Conservation (phyloP, 1,140 invertebrate genomes). For the Scylla paramamosain region DNA sequence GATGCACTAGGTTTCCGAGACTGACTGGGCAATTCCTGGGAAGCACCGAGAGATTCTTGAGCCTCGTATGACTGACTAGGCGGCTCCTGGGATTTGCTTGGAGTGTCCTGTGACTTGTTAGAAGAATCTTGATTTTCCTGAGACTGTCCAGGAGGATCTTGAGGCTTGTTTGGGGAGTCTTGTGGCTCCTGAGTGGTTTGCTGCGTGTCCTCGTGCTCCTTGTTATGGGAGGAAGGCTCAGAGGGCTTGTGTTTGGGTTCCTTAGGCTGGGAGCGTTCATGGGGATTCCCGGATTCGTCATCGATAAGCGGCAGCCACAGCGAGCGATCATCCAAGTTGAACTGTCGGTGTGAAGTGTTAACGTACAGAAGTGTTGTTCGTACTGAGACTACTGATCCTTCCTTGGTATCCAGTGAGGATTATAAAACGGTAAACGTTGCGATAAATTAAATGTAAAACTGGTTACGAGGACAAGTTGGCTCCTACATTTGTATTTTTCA, state of each 20-base stretch:
- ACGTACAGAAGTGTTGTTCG: too few relatives aligned
- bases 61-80: background rate
- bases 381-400: too few relatives aligned
- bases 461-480: too few relatives aligned
- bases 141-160: background rate
- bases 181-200: background rate
- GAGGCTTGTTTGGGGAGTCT: background rate
- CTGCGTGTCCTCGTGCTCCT: background rate
- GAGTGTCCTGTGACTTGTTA: background rate
- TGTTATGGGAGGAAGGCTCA: background rate
- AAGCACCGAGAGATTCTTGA: background rate
- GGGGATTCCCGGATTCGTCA: background rate
- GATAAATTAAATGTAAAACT: too few relatives aligned
- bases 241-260: background rate
- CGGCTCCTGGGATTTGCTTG: background rate
- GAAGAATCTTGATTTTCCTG: background rate
- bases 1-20: background rate
- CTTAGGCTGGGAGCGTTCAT: background rate
- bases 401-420: too few relatives aligned
- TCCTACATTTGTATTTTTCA: too few relatives aligned
- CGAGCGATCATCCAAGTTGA: constrained; percentile 9
- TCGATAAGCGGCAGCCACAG: constrained; percentile 47
- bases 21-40: background rate
- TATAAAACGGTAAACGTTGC: too few relatives aligned
- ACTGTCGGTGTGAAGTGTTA: background rate